Conservation (phyloP, 2,113 vertebrate species). For the Phrynocephalus versicolor region DNA sequence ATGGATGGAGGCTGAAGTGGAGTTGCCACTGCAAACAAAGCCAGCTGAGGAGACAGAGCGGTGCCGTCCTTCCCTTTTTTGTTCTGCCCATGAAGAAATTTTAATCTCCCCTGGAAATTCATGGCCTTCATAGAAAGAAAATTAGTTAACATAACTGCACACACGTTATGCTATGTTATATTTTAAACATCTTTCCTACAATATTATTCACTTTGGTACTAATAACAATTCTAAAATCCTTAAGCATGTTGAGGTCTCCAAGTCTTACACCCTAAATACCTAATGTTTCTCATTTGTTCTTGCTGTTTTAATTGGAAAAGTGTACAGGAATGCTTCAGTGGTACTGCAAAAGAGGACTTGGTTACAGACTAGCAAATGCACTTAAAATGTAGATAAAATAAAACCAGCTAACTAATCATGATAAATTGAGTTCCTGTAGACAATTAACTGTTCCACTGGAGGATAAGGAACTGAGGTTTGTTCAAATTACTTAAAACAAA, state of each 20-base stretch:
- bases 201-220: neutral
- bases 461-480: neutral
- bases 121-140: constrained; percentile 75
- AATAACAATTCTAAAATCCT: neutral
- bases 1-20: constrained; percentile 85
- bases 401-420: too few relatives aligned
- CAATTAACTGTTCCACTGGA: too few relatives aligned
- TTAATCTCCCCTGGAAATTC: constrained; percentile 86
- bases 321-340: neutral
- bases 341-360: neutral
- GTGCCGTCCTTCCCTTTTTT: constrained; percentile 81
- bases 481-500: neutral
- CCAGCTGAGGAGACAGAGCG: constrained; percentile 78
- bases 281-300: neutral
- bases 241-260: too few relatives aligned
- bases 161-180: neutral
- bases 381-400: neutral
- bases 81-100: constrained; percentile 86
- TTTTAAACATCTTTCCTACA: neutral
- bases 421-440: too few relatives aligned
- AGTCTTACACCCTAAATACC: too few relatives aligned
- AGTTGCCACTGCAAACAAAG: constrained; percentile 83
- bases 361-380: neutral
- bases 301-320: neutral
- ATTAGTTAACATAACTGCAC: neutral